A percentile compares a stretch with the other conserved stretches of the same genome.
These are phyloP conservation scores for Heptranchias perlo DNA, from an alignment of 2,113 vertebrate species.

Conservation along the genomic window DNA sequence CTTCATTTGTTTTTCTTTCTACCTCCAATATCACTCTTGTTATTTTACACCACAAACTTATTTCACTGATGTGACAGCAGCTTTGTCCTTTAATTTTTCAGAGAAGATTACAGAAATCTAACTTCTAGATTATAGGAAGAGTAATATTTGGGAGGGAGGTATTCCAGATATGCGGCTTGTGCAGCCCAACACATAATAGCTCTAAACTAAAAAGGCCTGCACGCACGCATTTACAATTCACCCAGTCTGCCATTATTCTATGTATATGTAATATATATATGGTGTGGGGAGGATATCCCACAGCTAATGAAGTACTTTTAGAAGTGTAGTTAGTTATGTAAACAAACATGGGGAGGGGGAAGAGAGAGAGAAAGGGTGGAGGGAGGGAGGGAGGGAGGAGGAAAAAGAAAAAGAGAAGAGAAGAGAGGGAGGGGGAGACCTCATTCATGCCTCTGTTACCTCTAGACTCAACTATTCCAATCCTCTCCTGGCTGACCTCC, in stretches of 20 bases:
- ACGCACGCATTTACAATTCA: not conserved
- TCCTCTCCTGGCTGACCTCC: too few relatives aligned
- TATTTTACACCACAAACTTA: not conserved
- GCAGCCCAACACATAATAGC: not conserved
- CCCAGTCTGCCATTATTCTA: not conserved
- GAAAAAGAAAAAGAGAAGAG: too few relatives aligned
- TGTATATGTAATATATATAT: too few relatives aligned
- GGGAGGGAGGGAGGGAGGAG: too few relatives aligned
- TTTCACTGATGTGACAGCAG: not conserved
- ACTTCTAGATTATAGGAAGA: not conserved
- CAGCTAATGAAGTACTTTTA: too few relatives aligned
- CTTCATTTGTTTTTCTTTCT: not conserved
- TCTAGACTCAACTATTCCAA: too few relatives aligned
- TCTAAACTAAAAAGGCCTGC: not conserved
- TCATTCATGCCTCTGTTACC: too few relatives aligned
- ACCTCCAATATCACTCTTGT: not conserved
- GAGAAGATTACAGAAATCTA: not conserved
- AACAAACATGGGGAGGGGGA: too few relatives aligned
- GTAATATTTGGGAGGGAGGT: not conserved
- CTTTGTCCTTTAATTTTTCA: not conserved
- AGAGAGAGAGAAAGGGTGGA: too few relatives aligned
- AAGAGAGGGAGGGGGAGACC: too few relatives aligned
- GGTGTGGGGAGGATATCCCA: too few relatives aligned
- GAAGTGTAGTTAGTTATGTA: too few relatives aligned
- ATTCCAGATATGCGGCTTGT: not conserved